Evolutionary conservation across 2,113 vertebrate genomes (phyloP).

Genomic region (Phylloscopus trochiloides): DNA sequence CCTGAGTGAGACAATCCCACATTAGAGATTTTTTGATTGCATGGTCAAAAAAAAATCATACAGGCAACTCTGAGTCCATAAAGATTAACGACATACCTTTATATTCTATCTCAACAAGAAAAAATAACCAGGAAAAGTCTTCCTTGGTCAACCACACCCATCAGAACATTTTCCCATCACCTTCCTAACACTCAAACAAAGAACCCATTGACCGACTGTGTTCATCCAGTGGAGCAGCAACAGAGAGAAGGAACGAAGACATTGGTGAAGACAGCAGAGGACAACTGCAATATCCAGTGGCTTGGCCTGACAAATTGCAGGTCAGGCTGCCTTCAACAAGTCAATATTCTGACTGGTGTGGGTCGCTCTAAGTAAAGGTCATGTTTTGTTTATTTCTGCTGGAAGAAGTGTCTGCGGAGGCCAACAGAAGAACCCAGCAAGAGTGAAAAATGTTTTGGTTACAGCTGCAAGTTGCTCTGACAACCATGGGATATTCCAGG

Average conservation of each 20-base stretch:
- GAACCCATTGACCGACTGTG: neutral
- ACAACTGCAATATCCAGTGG: neutral
- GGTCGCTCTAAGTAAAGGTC: neutral
- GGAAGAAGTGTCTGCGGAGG: neutral
- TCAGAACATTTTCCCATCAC: neutral
- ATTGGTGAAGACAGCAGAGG: neutral
- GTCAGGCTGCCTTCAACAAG: neutral
- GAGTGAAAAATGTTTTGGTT: slow-evolving; percentile 7
- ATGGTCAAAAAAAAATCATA: neutral
- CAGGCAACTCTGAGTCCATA: fast-evolving
- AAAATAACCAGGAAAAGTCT: neutral
- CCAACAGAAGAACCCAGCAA: neutral
- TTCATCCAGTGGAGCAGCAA: neutral
- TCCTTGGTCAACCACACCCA: neutral
- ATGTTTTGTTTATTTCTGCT: neutral
- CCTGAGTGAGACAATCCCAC: neutral
- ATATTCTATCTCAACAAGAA: neutral
- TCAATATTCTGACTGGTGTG: neutral
- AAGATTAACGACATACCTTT: neutral
- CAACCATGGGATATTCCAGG: neutral
- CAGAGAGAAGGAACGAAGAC: neutral
- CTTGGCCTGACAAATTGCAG: neutral
- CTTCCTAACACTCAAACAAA: neutral
- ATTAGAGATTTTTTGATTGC: neutral
- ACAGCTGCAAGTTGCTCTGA: neutral